Conservation (phyloP, 2,797 vertebrate species). For the Myotis findleyi region DNA sequence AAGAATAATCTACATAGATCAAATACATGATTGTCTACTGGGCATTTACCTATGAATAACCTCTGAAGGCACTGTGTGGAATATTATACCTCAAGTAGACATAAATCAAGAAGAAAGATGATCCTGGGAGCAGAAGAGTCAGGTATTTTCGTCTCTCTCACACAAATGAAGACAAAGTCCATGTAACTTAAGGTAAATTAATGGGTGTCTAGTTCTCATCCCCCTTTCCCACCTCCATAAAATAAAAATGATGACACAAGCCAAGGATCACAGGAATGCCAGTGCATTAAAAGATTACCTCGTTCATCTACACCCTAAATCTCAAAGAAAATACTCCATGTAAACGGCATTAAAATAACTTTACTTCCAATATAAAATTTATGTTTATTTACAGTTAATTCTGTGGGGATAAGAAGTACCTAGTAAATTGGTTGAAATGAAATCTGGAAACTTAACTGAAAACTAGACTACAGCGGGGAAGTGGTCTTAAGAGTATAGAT, state of each 20-base stretch:
- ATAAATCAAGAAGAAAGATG: constrained; percentile 68
- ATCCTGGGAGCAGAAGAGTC: neutral
- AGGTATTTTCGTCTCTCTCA: constrained; percentile 38
- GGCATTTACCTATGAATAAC: constrained; percentile 57
- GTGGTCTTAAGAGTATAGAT: neutral
- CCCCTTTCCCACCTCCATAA: constrained; percentile 22
- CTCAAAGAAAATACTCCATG: constrained; percentile 28
- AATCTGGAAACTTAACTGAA: constrained; percentile 17
- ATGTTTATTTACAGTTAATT: constrained; percentile 33
- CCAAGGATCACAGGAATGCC: constrained; percentile 3
- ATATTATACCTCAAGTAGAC: neutral
- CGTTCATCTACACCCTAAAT: neutral
- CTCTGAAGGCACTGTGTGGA: neutral
- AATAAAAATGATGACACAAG: constrained; percentile 64
- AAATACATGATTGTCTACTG: constrained; percentile 32
- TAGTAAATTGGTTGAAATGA: constrained; percentile 32
- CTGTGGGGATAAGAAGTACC: neutral
- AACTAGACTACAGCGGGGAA: neutral
- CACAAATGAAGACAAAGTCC: constrained; percentile 35
- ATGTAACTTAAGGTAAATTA: constrained; percentile 49
- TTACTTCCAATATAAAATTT: constrained; percentile 41
- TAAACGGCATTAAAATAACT: constrained; percentile 23
- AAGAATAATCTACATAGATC: constrained; percentile 45
- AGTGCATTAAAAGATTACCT: constrained; percentile 5
- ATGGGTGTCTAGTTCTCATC: constrained; percentile 31